Evolutionary conservation across 2,888 invertebrate species (phyloP).

Genomic region (Nomada hirtipes): DNA sequence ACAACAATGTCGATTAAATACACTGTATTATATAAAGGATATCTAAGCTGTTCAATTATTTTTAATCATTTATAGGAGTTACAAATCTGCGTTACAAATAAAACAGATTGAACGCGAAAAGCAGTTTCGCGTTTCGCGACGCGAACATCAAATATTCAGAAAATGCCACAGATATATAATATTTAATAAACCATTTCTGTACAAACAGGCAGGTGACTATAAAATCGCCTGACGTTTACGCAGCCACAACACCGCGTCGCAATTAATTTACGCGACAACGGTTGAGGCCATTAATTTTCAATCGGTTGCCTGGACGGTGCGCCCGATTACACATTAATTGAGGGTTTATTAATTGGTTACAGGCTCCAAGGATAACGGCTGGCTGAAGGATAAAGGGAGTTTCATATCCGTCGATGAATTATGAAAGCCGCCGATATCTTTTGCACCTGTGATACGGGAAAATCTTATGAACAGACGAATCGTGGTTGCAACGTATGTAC

Average conservation of each 20-base stretch:
- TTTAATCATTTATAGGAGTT: too few species aligned
- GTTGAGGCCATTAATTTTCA: constrained; percentile 72
- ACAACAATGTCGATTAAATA: too few species aligned
- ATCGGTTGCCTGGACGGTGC: constrained; percentile 54
- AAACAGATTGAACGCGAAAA: neutral
- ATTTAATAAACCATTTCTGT: constrained; percentile 19
- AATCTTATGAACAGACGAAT: neutral
- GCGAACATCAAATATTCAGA: neutral
- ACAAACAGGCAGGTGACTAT: constrained; percentile 7
- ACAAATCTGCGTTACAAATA: too few species aligned
- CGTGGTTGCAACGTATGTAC: neutral
- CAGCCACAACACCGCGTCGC: constrained; percentile 40
- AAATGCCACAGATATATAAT: neutral
- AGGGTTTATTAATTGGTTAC: constrained; percentile 70
- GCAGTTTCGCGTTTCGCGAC: neutral
- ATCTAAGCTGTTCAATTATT: too few species aligned
- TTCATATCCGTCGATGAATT: constrained; percentile 52
- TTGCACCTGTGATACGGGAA: neutral
- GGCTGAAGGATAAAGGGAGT: constrained; percentile 59
- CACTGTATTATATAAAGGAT: too few species aligned
- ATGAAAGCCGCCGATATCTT: constrained; percentile 33
- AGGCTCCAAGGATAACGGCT: constrained; percentile 57
- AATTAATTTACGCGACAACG: constrained; percentile 67
- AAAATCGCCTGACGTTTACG: constrained; percentile 32
- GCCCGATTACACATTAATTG: constrained; percentile 71